Evolutionary conservation across 2,797 vertebrate genomes (phyloP).

Genomic region (Limnodromus scolopaceus): DNA sequence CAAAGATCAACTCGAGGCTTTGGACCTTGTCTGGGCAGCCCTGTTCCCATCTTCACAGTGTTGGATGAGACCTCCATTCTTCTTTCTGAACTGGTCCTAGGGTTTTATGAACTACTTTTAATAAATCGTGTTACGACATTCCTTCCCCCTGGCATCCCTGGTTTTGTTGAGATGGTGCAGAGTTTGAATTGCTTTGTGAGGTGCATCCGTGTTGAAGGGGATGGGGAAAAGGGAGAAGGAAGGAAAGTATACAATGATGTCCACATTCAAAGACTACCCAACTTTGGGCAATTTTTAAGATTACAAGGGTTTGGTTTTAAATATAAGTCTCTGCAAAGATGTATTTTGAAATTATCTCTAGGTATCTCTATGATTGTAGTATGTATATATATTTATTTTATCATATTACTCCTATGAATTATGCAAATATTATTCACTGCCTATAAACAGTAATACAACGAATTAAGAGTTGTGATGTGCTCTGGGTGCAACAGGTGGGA

Average conservation of each 20-base stretch:
- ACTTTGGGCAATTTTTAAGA: neutral
- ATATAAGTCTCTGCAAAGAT: neutral
- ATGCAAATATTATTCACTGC: neutral
- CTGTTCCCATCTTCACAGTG: neutral
- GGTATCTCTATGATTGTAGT: neutral
- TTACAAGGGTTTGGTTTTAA: neutral
- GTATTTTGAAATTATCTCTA: neutral
- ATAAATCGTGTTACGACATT: conserved; percentile 67
- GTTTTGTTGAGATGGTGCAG: neutral
- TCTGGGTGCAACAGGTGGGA: neutral
- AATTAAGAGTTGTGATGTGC: neutral
- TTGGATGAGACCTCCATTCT: neutral
- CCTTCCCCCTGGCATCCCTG: conserved; percentile 25
- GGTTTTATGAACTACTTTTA: conserved; percentile 68
- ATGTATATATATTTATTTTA: neutral
- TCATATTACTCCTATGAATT: neutral
- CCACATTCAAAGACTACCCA: neutral
- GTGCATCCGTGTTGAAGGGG: neutral
- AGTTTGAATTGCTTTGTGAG: neutral
- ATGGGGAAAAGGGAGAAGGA: neutral
- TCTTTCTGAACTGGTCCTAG: conserved; percentile 21
- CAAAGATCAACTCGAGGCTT: neutral
- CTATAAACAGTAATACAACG: neutral
- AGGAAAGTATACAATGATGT: neutral
- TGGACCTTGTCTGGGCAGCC: neutral